A percentile compares a stretch with the other conserved stretches of the same genome.
Evolutionary conservation across 2,113 vertebrate species (phyloP).

Genomic region (Pantherophis guttatus): DNA sequence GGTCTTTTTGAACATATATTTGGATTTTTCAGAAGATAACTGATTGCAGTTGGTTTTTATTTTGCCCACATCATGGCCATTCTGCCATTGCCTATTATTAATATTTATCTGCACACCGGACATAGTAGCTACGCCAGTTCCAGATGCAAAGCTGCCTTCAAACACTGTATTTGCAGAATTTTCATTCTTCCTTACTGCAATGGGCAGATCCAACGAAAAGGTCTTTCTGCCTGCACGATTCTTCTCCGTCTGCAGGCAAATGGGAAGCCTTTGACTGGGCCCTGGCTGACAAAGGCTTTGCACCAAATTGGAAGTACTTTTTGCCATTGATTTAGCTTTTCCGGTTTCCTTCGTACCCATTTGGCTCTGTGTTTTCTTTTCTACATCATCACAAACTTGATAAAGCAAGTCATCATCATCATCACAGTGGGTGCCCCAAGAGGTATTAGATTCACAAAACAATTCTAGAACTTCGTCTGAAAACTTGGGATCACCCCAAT

Average conservation of each 20-base stretch:
- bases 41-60: background rate
- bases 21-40: background rate
- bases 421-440: constrained; percentile 76
- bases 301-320: constrained; percentile 30
- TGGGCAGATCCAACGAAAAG: background rate
- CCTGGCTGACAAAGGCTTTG: background rate
- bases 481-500: constrained; percentile 71
- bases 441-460: constrained; percentile 68
- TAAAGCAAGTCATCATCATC: constrained; percentile 83
- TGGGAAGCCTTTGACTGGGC: constrained; percentile 37
- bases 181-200: constrained; percentile 22
- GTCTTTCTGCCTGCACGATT: constrained; percentile 7
- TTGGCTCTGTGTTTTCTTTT: constrained; percentile 78
- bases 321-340: constrained; percentile 34
- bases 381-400: constrained; percentile 86
- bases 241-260: background rate
- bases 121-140: constrained; percentile 21
- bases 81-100: background rate
- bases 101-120: background rate
- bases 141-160: constrained; percentile 35
- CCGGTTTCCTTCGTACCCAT: constrained; percentile 25
- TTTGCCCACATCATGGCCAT: background rate
- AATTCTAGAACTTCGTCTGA: constrained; percentile 66
- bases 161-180: constrained; percentile 39
- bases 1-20: background rate